Conservation (phyloP, 2,888 invertebrate genomes). For the Tetramorium bicarinatum region DNA sequence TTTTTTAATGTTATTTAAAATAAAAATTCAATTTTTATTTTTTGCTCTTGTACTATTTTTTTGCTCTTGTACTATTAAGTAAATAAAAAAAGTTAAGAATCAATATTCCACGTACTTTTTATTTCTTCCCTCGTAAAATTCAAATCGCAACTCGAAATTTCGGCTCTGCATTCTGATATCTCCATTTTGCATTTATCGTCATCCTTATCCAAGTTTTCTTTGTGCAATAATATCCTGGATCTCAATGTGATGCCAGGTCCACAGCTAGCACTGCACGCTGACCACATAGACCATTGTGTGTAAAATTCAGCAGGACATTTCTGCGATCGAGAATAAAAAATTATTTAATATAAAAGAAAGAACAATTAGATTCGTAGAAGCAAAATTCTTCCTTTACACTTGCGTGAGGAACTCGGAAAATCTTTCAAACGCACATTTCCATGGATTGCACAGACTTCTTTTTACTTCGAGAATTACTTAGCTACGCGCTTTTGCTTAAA, state of each 20-base stretch:
- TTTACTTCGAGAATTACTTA: not conserved
- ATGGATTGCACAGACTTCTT: not conserved
- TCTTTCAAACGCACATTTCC: not conserved
- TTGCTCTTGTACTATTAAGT: not conserved
- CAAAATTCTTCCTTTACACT: not conserved
- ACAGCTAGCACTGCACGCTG: constrained; percentile 95
- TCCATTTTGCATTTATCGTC: constrained; percentile 81
- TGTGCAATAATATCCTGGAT: constrained; percentile 87
- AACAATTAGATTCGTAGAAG: not conserved
- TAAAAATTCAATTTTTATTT: too few species aligned
- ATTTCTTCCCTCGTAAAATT: constrained; percentile 80
- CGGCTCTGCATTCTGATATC: constrained; percentile 78
- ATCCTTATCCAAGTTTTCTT: constrained; percentile 67
- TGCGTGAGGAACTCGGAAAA: not conserved
- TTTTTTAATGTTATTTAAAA: too few species aligned
- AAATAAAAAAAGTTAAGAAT: not conserved
- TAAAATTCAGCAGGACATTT: constrained; percentile 87
- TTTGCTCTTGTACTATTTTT: not conserved
- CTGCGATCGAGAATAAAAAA: constrained; percentile 71
- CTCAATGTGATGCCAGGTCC: constrained; percentile 92
- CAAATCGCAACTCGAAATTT: constrained; percentile 81
- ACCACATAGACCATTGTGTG: constrained; percentile 94
- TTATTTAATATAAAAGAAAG: not conserved
- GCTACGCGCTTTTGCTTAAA: not conserved
- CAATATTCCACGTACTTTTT: constrained; percentile 72